Evolutionary conservation across 1,140 invertebrate species (phyloP), one percentile per base, ranked within the genome.

Genomic region (Globodera rostochiensis): DNA sequence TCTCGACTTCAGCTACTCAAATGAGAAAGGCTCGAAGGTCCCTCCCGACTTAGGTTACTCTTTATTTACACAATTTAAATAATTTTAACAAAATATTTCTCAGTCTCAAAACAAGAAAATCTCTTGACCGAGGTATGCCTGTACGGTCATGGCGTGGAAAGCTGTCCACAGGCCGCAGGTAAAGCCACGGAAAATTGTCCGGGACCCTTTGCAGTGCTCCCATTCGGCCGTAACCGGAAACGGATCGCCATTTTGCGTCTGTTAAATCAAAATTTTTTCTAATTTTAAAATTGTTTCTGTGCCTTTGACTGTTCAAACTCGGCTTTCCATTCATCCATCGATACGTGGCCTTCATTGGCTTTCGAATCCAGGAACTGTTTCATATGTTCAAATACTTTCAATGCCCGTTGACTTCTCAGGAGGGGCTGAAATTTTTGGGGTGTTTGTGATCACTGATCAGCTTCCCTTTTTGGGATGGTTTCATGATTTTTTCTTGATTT

Each of bases 101-200:
- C 36, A 45, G n/a, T 9, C 9, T 73, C 21, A 60, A 21, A 50
- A 19, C 15, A 19, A 47, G 69, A 70, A 85, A 83, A 81, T 67
- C 81, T 81, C 79, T 83, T 91, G 88, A 19, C 91, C 90, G 1
- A 93, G 92, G 73, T 94, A 93, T 36, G 91, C 90, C 88, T 94
- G 94, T 0, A 97, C 94, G 11, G 95, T 96, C 46, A 99, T 90
- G 70, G 94, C 94, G 89, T 99, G 97, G 90, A 98, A 99, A 80
- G 97, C 91, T 49, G 93, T 94, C 97, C 97, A 99, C n/a, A 99
- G 90, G 0, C 95, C 94, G 91, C 97, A 99, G 1, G 96, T 95
- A 90, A 95, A 98, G 25, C 96, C 95, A 73, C 97, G 92, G 83
- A 90, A 92, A 67, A 92, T 91, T 2, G 93, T 90, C 69, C 92